Conservation (phyloP, 2,888 invertebrate genomes). For the Abrostola triplasia region DNA sequence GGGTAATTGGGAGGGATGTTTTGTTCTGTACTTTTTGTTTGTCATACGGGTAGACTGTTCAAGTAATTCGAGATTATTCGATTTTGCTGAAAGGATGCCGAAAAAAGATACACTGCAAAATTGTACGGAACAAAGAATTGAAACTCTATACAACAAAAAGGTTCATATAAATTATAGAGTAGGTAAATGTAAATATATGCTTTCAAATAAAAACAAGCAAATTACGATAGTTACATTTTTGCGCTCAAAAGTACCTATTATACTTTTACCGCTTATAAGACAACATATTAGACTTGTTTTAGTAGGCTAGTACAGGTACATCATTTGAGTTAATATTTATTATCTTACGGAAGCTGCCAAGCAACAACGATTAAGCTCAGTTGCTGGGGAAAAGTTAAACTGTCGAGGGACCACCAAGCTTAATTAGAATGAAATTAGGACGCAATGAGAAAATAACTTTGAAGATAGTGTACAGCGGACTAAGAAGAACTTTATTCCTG, state of each 20-base stretch:
- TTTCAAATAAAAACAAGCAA: too few species aligned
- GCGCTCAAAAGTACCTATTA: too few species aligned
- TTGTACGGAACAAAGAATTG: neutral
- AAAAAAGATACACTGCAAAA: slow-evolving; percentile 5
- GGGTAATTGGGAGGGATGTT: slow-evolving; percentile 33
- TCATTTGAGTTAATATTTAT: slow-evolving; percentile 11
- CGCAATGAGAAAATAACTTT: slow-evolving; percentile 33
- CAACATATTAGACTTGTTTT: neutral
- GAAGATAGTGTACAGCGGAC: slow-evolving; percentile 30
- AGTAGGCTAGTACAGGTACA: slow-evolving; percentile 14
- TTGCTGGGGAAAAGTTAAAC: slow-evolving; percentile 33
- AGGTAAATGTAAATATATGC: neutral
- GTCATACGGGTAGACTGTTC: slow-evolving; percentile 12
- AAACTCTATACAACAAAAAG: neutral
- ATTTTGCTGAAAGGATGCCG: slow-evolving; percentile 3
- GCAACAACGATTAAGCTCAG: slow-evolving; percentile 5
- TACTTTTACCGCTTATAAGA: too few species aligned
- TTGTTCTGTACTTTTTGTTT: slow-evolving; percentile 29
- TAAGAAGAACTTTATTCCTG: slow-evolving; percentile 19
- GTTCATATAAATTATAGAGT: neutral
- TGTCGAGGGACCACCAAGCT: slow-evolving; percentile 41
- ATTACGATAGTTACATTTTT: too few species aligned
- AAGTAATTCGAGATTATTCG: slow-evolving; percentile 26
- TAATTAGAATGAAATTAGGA: slow-evolving; percentile 51
- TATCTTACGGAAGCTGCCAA: slow-evolving; percentile 29